phyloP scores from a whole-genome alignment of 2,888 invertebrate species.

The Tetragnatha montana region DNA sequence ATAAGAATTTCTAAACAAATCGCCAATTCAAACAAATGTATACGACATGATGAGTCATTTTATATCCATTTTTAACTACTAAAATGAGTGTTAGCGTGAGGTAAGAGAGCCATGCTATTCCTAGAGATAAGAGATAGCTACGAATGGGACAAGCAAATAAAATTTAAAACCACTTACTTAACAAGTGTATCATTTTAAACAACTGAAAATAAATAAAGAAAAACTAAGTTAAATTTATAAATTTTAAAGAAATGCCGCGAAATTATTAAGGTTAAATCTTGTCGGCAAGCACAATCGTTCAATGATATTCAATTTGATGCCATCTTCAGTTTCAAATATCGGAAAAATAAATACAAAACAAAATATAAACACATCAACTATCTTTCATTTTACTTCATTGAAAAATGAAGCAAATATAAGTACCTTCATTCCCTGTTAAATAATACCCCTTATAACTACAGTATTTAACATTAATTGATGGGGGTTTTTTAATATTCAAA shows the following conservation, averaged over 20 bases:
- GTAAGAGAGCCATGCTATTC: constrained; percentile 45
- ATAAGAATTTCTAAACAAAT: too few species aligned
- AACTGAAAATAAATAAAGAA: constrained; percentile 33
- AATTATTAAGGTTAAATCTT: constrained; percentile 65
- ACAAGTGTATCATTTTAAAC: constrained; percentile 49
- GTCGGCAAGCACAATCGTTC: constrained; percentile 68
- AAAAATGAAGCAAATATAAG: too few species aligned
- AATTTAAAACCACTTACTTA: constrained; percentile 38
- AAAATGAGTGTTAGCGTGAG: not conserved
- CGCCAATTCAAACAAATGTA: not conserved
- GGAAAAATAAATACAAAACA: not conserved
- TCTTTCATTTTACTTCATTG: too few species aligned
- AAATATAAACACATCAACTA: not conserved
- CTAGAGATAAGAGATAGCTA: constrained; percentile 2
- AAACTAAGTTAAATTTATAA: constrained; percentile 59
- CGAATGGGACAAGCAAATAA: not conserved
- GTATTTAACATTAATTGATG: too few species aligned
- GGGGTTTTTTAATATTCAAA: too few species aligned
- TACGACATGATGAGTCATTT: not conserved
- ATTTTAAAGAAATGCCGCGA: constrained; percentile 69
- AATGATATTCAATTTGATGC: constrained; percentile 64
- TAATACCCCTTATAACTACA: too few species aligned
- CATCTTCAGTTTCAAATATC: not conserved
- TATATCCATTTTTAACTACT: not conserved
- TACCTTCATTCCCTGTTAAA: too few species aligned